Conservation (phyloP, 2,888 invertebrate genomes). For the Pammene aurita region DNA sequence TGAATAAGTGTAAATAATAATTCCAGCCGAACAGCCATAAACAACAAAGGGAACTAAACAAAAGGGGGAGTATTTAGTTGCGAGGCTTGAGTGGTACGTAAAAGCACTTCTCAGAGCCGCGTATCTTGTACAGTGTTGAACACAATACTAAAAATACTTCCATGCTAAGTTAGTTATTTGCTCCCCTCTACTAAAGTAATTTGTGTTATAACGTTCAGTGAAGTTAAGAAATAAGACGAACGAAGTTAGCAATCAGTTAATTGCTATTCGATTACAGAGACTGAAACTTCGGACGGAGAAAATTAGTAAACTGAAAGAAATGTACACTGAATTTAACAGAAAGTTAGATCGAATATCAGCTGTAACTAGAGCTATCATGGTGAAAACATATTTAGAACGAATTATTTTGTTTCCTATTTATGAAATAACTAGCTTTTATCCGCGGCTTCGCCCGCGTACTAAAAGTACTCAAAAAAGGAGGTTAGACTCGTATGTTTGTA, state of each 20-base stretch:
- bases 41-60: slow-evolving; percentile 30
- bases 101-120: slow-evolving; percentile 26
- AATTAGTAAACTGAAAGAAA: slow-evolving; percentile 38
- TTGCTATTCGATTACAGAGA: slow-evolving; percentile 49
- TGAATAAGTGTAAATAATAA: slow-evolving; percentile 15
- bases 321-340: slow-evolving; percentile 35
- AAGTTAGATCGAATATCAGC: slow-evolving; percentile 14
- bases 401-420: too few relatives aligned
- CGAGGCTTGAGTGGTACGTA: slow-evolving; percentile 29
- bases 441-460: too few relatives aligned
- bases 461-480: too few relatives aligned
- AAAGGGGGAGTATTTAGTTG: slow-evolving; percentile 18
- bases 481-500: too few relatives aligned
- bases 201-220: slow-evolving; percentile 37
- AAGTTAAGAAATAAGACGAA: slow-evolving; percentile 45
- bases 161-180: slow-evolving; percentile 37
- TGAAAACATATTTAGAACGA: too few relatives aligned
- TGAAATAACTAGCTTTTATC: too few relatives aligned
- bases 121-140: slow-evolving; percentile 24
- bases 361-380: not conserved
- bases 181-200: slow-evolving; percentile 33
- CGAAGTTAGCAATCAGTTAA: slow-evolving; percentile 52
- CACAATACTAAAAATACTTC: slow-evolving; percentile 30
- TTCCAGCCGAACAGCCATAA: slow-evolving; percentile 6
- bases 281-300: slow-evolving; percentile 41